Base-by-base conservation (phyloP, 2,888 invertebrate species). In the Drosophila lutescens region DNA sequence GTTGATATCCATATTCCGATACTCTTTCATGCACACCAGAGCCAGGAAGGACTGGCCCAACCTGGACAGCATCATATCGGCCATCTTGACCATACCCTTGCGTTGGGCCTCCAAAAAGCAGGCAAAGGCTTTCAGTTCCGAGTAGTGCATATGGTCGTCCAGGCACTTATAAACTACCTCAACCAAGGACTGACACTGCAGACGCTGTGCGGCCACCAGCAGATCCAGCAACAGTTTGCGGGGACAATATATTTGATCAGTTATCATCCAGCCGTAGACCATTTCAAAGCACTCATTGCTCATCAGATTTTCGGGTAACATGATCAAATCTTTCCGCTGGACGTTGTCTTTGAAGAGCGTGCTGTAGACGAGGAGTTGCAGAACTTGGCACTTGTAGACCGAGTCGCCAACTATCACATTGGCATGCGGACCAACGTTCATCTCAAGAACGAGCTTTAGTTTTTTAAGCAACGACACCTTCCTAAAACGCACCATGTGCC, bases 261-360 rank as follows among this genome's bases (percentile, higher is more conserved):
- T 12, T 12, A 30, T 54, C 54, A 61, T 61, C 36, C 44, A 61
- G 36, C 30, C 26, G 54, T 61, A 61, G 36, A 26, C 38, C 10
- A 40, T 6, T 9, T 46, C 36, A 15, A 60, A 60, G 26, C 13
- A 34, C 1, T 9, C 10, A 4, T 32, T 13, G 12, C 23, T 46
- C 0, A 60, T 23, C 12, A 10, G 12, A 9, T 13, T 13, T 0
- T 13, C 10, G 13, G 60, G 32, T 8, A 49, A 13, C 13, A 12
- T 8, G 12, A 49, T 7, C 1, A 32, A 0, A 2, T 32, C 32
- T 7, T 12, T 12, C 7, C 1, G 10, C 12, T 34, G 17, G 4
- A 49, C 17, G 12, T 34, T 32, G 4, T 34, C 13, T 0, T 0
- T 13, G 0, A 60, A 60, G 4, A 44, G 34, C 6, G 9, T 4